Evolutionary conservation across 2,113 vertebrate genomes (phyloP), one percentile per base, ranked within the genome.

Genomic region (Strix uralensis): DNA sequence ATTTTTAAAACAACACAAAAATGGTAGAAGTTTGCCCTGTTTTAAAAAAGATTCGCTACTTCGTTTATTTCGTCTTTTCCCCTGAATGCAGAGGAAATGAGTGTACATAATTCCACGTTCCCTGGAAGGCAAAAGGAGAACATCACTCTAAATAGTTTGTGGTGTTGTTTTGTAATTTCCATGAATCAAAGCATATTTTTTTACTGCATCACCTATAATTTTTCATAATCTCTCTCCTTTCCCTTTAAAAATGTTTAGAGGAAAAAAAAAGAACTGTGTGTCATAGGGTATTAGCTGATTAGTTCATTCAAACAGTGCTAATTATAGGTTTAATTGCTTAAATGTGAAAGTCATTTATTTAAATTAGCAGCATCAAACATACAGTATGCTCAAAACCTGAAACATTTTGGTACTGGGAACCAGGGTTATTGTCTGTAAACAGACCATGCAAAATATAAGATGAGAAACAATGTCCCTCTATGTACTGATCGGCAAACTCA

Each of bases 401-500:
- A 97, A 94, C 83, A 72, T 86, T 94, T 92, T 82, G 72, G 74
- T 94, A 13, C 78, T 85, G 81, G 47, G 91, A 85, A 84, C 71
- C 9, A 61, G 74, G 81, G 73, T 79, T 90, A 78, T 91, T 95
- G 82, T 59, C 69, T 93, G 77, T 91, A 95, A 96, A 91, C 80
- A 94, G 81, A 91, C 86, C 91, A 92, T 91, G 89, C 52, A 62
- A 97, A 95, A 97, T 92, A 77, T 95, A 85, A 82, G 80, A 92
- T 87, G 84, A 86, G 93, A 93, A 96, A 97, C 88, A 97, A 95
- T 92, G 96, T 89, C 94, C 81, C 86, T 96, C 96, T 97, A 63
- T 96, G 92, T 91, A 95, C 91, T 95, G 94, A 97, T 96, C 57
- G 27, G 92, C 92, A 97, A 97, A 97, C 97, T 95, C 97, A 93